Percentiles rank a stretch among this genome's conserved stretches.
Conservation (phyloP, 2,113 vertebrate genomes). For the Macquaria ambigua region DNA sequence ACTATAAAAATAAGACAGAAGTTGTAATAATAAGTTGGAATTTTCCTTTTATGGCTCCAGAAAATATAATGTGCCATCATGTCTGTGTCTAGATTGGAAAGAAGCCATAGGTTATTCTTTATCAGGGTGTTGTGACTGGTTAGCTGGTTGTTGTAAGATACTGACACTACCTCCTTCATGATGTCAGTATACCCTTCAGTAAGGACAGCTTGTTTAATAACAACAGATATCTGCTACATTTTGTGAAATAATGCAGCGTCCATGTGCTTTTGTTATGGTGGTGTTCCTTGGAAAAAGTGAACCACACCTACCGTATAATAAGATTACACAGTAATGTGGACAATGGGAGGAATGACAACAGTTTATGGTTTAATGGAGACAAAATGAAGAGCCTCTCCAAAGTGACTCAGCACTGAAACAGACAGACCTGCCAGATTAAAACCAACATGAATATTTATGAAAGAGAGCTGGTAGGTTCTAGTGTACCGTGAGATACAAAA, state of each 20-base stretch:
- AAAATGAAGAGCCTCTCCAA: not conserved
- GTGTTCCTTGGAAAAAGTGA: not conserved
- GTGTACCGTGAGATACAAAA: slow-evolving; percentile 32
- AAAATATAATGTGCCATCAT: not conserved
- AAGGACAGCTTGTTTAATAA: slow-evolving; percentile 16
- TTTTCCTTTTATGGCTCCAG: not conserved
- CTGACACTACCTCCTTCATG: not conserved
- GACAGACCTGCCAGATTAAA: slow-evolving; percentile 18
- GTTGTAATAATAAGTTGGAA: not conserved
- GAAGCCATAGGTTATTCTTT: slow-evolving; percentile 3
- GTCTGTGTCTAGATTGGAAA: not conserved
- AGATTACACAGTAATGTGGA: slow-evolving; percentile 11
- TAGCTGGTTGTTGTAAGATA: not conserved
- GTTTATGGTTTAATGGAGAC: slow-evolving; percentile 28
- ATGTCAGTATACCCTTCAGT: not conserved
- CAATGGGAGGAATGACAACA: slow-evolving; percentile 27
- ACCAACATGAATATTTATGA: slow-evolving; percentile 56
- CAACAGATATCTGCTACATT: fast-evolving
- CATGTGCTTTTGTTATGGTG: not conserved
- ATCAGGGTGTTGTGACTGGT: slow-evolving; percentile 27
- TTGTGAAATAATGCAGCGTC: not conserved
- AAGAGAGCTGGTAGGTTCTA: slow-evolving; percentile 18
- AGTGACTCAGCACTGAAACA: slow-evolving; percentile 44
- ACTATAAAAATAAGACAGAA: not conserved
- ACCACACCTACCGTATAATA: not conserved